phyloP scores from a whole-genome alignment of 37 sponge, comb jelly and placozoan genomes.

The Theonella swinhoei region DNA sequence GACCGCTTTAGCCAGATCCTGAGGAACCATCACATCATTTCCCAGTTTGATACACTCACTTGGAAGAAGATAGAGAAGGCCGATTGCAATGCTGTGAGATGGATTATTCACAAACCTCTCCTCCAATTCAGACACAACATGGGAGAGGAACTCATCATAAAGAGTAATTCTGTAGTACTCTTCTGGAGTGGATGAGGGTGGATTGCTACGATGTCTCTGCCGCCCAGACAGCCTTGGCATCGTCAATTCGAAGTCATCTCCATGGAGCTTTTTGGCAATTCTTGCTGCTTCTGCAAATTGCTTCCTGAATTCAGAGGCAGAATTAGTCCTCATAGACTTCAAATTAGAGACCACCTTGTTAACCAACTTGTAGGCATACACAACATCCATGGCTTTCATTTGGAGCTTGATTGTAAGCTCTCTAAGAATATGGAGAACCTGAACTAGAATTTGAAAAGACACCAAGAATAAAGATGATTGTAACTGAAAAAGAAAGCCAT shows the following conservation, averaged over 20 bases:
- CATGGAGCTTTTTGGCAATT: constrained; percentile 13
- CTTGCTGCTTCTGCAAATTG: constrained; percentile 1
- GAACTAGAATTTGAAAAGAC: constrained; percentile 49
- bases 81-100: constrained; percentile 1
- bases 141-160: constrained; percentile 28
- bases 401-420: constrained; percentile 63
- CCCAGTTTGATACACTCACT: constrained; percentile 5
- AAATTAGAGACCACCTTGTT: too few relatives aligned
- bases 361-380: constrained; percentile 5
- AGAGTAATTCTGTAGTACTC: constrained; percentile 27
- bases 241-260: constrained; percentile 12
- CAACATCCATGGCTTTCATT: constrained; percentile 44
- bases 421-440: constrained; percentile 22
- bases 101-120: constrained; percentile 23
- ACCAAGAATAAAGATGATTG: constrained; percentile 57
- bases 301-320: constrained; percentile 22
- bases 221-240: constrained; percentile 21
- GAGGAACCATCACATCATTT: constrained; percentile 2
- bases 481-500: constrained; percentile 58
- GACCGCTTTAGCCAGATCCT: constrained; percentile 17
- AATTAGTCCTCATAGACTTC: not conserved
- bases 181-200: not conserved
- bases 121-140: constrained; percentile 19
- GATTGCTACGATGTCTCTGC: constrained; percentile 18
- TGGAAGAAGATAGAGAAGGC: constrained; percentile 49